Percentiles rank a stretch among this genome's conserved stretches.
These are phyloP conservation scores for Syngnathus floridae DNA, from an alignment of 2,113 vertebrate species.

Conservation along the genomic window DNA sequence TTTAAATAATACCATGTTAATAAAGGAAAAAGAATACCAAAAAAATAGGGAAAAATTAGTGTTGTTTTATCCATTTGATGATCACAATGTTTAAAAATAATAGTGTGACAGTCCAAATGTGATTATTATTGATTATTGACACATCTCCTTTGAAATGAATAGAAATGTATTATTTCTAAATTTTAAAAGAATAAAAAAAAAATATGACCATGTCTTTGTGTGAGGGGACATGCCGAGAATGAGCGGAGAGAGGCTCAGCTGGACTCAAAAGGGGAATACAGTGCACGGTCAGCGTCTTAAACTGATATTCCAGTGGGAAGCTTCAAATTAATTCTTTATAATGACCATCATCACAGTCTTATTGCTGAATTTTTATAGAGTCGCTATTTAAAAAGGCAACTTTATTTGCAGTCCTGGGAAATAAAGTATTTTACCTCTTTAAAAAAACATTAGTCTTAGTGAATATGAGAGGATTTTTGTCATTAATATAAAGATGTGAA, in stretches of 20 bases:
- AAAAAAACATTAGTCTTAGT: neutral
- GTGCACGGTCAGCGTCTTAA: constrained; percentile 19
- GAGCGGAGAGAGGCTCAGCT: constrained; percentile 16
- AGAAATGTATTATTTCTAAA: neutral
- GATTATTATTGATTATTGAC: neutral
- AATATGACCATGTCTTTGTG: neutral
- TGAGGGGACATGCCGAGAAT: constrained; percentile 23
- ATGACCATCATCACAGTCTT: constrained; percentile 21
- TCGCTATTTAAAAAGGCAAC: constrained; percentile 10
- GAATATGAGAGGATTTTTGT: neutral
- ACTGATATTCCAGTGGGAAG: constrained; percentile 11
- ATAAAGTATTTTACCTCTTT: neutral
- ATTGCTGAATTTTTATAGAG: constrained; percentile 7
- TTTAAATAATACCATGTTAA: neutral
- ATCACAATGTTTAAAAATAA: neutral
- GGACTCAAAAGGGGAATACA: constrained; percentile 21
- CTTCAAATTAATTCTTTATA: constrained; percentile 19
- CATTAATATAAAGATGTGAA: neutral
- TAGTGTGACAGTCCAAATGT: neutral
- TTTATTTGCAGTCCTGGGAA: neutral
- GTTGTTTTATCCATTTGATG: neutral
- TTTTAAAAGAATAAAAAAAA: neutral
- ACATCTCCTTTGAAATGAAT: too few relatives aligned
- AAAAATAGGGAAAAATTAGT: too few relatives aligned
- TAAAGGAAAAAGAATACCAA: too few relatives aligned